These are phyloP conservation scores for Bostrychus sinensis DNA, from an alignment of 2,113 vertebrate genomes.

Conservation along the genomic window DNA sequence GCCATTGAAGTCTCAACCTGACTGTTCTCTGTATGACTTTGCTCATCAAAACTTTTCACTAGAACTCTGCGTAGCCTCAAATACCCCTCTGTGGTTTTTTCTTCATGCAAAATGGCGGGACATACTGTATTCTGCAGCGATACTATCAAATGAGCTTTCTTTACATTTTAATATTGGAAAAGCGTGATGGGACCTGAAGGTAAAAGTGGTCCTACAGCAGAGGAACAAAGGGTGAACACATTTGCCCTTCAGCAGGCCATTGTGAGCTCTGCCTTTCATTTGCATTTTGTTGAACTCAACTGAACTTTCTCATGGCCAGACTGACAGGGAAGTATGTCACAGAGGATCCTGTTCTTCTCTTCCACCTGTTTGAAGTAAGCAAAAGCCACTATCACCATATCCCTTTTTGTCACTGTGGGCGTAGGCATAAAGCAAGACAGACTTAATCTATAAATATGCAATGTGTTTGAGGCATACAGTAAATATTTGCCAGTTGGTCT, in stretches of 20 bases:
- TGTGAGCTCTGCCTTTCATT: conserved; percentile 3
- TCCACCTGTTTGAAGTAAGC: conserved; percentile 21
- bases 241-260: conserved; percentile 10
- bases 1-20: too few species aligned
- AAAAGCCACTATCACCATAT: background rate
- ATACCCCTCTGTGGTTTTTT: conserved; percentile 23
- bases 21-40: too few species aligned
- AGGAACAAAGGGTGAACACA: conserved; percentile 30
- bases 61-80: background rate
- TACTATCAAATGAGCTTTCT: conserved; percentile 2
- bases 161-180: conserved; percentile 10
- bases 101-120: conserved; percentile 23
- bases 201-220: conserved; percentile 10
- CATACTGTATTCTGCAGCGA: conserved; percentile 12
- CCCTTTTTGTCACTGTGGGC: background rate
- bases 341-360: background rate
- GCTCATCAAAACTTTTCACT: background rate
- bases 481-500: conserved; percentile 1
- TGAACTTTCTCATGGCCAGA: conserved; percentile 3
- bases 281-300: conserved; percentile 27
- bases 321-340: conserved; percentile 2
- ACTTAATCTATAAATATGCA: conserved; percentile 19
- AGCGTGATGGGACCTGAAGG: background rate
- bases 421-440: conserved; percentile 15
- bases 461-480: conserved; percentile 20